Evolutionary conservation across 2,113 vertebrate species (phyloP).

Genomic region (Oenanthe melanoleuca): DNA sequence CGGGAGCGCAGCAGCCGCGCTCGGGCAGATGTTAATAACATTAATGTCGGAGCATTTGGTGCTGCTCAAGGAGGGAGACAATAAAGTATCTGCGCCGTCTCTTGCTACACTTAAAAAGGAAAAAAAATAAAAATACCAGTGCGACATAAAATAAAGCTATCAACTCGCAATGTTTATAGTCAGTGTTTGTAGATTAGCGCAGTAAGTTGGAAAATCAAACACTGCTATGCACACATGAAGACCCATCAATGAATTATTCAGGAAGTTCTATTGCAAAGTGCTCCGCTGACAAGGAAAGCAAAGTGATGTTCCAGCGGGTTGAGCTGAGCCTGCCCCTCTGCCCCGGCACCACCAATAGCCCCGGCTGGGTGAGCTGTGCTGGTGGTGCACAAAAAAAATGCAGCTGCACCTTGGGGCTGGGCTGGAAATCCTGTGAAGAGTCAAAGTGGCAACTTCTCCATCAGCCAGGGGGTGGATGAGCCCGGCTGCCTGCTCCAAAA

Average conservation of each 20-base stretch:
- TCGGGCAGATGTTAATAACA: conserved; percentile 67
- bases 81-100: conserved; percentile 53
- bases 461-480: background rate
- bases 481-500: background rate
- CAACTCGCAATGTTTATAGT: conserved; percentile 47
- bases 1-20: conserved; percentile 17
- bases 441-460: background rate
- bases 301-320: background rate
- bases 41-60: conserved; percentile 53
- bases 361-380: accelerated
- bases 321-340: background rate
- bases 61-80: conserved; percentile 42
- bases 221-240: background rate
- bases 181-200: conserved; percentile 58
- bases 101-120: conserved; percentile 10
- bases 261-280: background rate
- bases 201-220: conserved; percentile 7
- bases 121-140: background rate
- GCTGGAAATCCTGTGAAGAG: background rate
- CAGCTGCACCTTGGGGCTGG: background rate
- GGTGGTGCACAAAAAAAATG: background rate
- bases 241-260: conserved; percentile 48
- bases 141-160: conserved; percentile 46
- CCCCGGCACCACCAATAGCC: background rate
- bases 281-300: background rate